Evolutionary conservation across 2,888 invertebrate species (phyloP), one percentile per base, ranked within the genome.

Genomic region (Mythimna loreyi): DNA sequence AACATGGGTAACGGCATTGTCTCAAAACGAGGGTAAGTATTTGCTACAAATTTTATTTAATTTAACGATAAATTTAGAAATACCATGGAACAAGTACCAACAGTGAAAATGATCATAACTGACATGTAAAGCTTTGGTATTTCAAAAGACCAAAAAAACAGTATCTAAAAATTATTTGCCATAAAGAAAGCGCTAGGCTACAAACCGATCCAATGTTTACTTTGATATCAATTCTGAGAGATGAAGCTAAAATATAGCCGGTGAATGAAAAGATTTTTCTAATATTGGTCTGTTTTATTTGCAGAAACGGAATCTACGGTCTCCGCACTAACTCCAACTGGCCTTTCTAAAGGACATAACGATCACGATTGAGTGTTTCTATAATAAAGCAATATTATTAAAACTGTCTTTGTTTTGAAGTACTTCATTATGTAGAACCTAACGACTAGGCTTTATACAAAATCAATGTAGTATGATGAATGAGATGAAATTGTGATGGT

Each of bases 261-360:
- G 2, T 47, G 21, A 21, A 36, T 36, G 4, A n/a, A 2, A 9
- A 47, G 3, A 19, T 19, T 30, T 30, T 16, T n/a, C 23, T 55
- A 45, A 65, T 53, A 28, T 43, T 50, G 0, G 0, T 43, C 5
- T 67, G 9, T 75, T 30, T 36, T 56, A 2, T 9, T 72, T 67
- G 19, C 75, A 72, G 71, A 75, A 75, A 75, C 28, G 71, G 71
- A 36, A 72, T 72, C 67, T 72, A 40, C 45, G 75, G 71, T 36
- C 71, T 72, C 30, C 16, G 3, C 11, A 72, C 71, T 30, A 36
- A 50, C 8, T 0, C 75, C 21, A 75, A 0, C 56, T 72, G 71
- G 71, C 71, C 71, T 19, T 72, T 57, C 75, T 72, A 57, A 72
- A 36, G n/a, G 8, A 75, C 1, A 25, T 5, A n/a, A 52, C 56